A percentile compares a stretch with the other conserved stretches of the same genome.
Conservation (phyloP, 2,888 invertebrate genomes). For the Gryllus longicercus region DNA sequence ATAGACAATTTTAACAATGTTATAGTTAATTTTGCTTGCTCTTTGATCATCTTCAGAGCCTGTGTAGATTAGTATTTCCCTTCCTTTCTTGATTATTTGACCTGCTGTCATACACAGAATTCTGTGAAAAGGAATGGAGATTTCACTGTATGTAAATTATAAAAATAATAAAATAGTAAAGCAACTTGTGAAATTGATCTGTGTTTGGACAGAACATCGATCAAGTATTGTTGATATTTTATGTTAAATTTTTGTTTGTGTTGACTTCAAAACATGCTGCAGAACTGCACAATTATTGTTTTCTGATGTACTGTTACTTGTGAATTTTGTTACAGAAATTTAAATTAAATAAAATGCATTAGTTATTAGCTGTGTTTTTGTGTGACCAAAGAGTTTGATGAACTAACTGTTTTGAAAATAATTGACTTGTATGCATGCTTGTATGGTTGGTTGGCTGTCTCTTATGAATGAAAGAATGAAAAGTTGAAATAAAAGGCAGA, state of each 20-base stretch:
- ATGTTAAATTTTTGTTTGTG: background rate
- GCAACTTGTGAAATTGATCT: background rate
- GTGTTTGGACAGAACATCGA: background rate
- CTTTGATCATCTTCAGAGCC: too few species aligned
- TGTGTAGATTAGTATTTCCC: too few species aligned
- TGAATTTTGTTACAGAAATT: conserved; percentile 11
- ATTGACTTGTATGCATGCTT: too few species aligned
- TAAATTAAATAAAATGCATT: conserved; percentile 1
- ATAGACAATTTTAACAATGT: too few species aligned
- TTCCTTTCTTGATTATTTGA: too few species aligned
- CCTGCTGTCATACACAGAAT: too few species aligned
- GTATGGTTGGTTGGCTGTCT: too few species aligned
- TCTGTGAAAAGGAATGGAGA: background rate
- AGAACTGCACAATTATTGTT: conserved; percentile 17
- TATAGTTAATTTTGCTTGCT: too few species aligned
- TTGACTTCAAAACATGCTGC: background rate
- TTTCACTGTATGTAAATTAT: background rate
- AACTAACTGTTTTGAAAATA: too few species aligned
- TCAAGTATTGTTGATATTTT: background rate
- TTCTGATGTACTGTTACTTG: conserved; percentile 17
- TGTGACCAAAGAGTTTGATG: background rate
- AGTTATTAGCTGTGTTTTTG: background rate
- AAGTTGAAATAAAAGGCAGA: too few species aligned
- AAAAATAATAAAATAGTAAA: background rate
- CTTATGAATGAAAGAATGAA: too few species aligned